Base-by-base conservation (phyloP, 2,888 invertebrate genomes). In the Metacarcinus magister region DNA sequence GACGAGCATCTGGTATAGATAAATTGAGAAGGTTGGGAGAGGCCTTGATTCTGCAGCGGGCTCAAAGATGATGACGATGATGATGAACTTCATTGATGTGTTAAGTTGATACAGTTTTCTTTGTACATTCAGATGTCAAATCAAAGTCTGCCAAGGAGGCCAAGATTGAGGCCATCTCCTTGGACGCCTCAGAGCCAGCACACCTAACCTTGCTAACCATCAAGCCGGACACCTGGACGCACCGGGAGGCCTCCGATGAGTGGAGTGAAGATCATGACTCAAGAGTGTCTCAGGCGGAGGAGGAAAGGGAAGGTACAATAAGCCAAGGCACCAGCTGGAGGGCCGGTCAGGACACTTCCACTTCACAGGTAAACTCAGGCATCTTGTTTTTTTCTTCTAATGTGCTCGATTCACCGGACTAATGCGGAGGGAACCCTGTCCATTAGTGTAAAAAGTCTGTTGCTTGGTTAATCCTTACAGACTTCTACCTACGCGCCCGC, bases 101-200 rank as follows among this genome's bases (percentile, higher is more conserved):
- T 39, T 39, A 39, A 39, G 39, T 39, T 39, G 39, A 39, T 39
- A 39, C 39, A 39, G 39, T 39, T 39, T 39, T 2, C 39, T 39
- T 39, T 39, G 39, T 39, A 46, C 92, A 39, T 92, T 54, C 23
- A 48, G 46, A 46, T 32, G 16, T 5, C 5, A 48, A 92, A 10
- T 32, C 32, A n/a, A 48, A 48, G 28, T 23, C 5, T 7, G 19
- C 32, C 60, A 43, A 60, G 60, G 23, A 92, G 87, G 87, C 87
- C n/a, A 32, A n/a, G 87, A 87, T 87, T 39, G 87, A 87, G 39
- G 87, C 87, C 87, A 87, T 87, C 87, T 39, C 87, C 39, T 39
- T 87, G 32, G 87, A 87, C 19, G 87, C 87, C 32, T 87, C 87
- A 0, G 87, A 87, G 39, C 87, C 87, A 39, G 87, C 39, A 16